These are phyloP conservation scores for Antitype chi DNA, from an alignment of 2,888 invertebrate species.

Conservation along the genomic window DNA sequence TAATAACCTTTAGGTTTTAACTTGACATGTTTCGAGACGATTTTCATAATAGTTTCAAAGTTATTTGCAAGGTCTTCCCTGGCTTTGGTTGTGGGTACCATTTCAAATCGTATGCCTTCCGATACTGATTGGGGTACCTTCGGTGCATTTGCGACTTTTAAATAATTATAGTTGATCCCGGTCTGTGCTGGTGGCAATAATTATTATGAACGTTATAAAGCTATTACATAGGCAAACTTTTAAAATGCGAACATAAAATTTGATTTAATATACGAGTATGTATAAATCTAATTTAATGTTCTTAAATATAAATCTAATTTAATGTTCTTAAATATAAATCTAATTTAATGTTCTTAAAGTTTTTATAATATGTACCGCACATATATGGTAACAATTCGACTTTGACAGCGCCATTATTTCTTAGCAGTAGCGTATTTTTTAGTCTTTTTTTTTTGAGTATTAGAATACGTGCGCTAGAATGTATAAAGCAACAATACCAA, in stretches of 20 bases:
- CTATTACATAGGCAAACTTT: background rate
- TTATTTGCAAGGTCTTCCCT: conserved; percentile 54
- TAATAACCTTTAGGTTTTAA: conserved; percentile 6
- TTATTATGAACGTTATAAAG: conserved; percentile 35
- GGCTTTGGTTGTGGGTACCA: conserved; percentile 54
- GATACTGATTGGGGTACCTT: background rate
- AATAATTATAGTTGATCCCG: background rate
- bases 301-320: too few relatives aligned
- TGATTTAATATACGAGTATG: too few relatives aligned
- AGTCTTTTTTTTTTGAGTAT: too few relatives aligned
- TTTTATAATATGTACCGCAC: too few relatives aligned
- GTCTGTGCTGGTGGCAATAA: conserved; percentile 50
- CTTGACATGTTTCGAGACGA: conserved; percentile 68
- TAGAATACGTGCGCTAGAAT: too few relatives aligned
- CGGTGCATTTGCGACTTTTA: background rate
- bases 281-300: too few relatives aligned
- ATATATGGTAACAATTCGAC: background rate
- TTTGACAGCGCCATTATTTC: background rate
- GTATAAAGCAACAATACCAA: background rate
- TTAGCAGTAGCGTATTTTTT: background rate
- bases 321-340: too few relatives aligned
- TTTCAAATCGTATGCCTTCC: conserved; percentile 72
- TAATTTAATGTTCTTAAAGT: too few relatives aligned
- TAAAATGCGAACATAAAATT: too few relatives aligned
- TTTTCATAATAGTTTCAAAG: conserved; percentile 41